A percentile compares a stretch with the other conserved stretches of the same genome.
phyloP scores from a whole-genome alignment of 2,888 invertebrate genomes.

The Drosophila rubida region DNA sequence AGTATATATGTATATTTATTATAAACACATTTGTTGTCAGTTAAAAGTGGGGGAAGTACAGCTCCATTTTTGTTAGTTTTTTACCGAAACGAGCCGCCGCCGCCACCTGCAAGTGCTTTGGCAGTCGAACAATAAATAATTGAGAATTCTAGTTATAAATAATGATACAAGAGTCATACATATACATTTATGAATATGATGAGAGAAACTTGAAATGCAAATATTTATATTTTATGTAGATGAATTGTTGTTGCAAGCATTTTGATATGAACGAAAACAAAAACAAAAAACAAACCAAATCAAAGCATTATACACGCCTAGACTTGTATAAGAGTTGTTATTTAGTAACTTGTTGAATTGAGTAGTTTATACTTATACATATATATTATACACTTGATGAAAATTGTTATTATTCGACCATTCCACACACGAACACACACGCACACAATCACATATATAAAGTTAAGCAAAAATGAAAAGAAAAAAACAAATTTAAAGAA shows the following conservation, averaged over 20 bases:
- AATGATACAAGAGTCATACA: conserved; percentile 13
- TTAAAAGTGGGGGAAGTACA: conserved; percentile 28
- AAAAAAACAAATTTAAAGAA: conserved; percentile 2
- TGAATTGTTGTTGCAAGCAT: conserved; percentile 68
- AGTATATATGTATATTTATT: conserved; percentile 9
- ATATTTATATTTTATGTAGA: conserved; percentile 60
- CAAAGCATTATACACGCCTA: conserved; percentile 30
- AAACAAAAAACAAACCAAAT: conserved; percentile 7
- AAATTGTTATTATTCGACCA: conserved; percentile 51
- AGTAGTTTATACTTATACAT: conserved; percentile 54
- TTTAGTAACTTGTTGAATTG: conserved; percentile 74
- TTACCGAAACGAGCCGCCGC: conserved; percentile 48
- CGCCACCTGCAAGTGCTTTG: conserved; percentile 38
- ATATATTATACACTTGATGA: conserved; percentile 52
- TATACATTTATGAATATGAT: conserved; percentile 38
- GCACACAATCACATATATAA: conserved; percentile 14
- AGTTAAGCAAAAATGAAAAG: conserved; percentile 28
- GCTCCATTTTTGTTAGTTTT: conserved; percentile 71
- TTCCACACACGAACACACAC: conserved; percentile 25
- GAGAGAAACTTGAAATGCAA: conserved; percentile 45
- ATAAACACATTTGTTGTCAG: conserved; percentile 64
- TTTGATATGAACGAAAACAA: conserved; percentile 50
- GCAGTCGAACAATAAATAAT: conserved; percentile 69
- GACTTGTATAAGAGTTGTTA: conserved; percentile 60
- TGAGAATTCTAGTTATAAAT: conserved; percentile 34